Evolutionary conservation across 1,140 invertebrate species (phyloP).

Genomic region (Laupala kohalensis): DNA sequence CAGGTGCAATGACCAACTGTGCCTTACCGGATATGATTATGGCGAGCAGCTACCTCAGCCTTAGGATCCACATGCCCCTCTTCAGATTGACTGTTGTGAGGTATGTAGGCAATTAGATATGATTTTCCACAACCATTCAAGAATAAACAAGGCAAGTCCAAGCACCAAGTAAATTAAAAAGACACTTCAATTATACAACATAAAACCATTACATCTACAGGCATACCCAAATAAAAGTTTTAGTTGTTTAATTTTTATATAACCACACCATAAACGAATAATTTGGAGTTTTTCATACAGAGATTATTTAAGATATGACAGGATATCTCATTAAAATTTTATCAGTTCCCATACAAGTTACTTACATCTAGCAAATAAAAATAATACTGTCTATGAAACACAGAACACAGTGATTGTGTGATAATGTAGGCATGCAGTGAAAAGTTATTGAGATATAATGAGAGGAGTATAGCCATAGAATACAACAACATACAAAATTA

Average conservation of each 20-base stretch:
- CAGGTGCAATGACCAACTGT: neutral
- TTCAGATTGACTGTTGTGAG: neutral
- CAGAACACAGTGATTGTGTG: too few species aligned
- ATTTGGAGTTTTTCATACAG: neutral
- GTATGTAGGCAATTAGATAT: neutral
- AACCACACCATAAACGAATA: too few species aligned
- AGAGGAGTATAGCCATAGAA: too few species aligned
- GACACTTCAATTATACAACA: neutral
- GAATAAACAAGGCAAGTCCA: neutral
- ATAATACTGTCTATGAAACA: too few species aligned
- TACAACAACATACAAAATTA: too few species aligned
- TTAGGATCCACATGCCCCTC: neutral
- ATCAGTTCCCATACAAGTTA: too few species aligned
- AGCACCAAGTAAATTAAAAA: neutral
- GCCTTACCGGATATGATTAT: conserved; percentile 15
- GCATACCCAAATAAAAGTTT: neutral
- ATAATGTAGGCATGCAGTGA: too few species aligned
- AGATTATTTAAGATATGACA: neutral
- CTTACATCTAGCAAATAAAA: too few species aligned
- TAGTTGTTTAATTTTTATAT: too few species aligned
- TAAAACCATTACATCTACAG: neutral
- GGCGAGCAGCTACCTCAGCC: conserved; percentile 9
- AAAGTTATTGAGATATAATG: too few species aligned
- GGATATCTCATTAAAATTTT: too few species aligned
- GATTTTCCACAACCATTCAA: neutral